Percentiles rank a stretch among this genome's conserved stretches.
phyloP scores from a whole-genome alignment of 2,113 vertebrate species.

The Microcebus lehilahytsara region DNA sequence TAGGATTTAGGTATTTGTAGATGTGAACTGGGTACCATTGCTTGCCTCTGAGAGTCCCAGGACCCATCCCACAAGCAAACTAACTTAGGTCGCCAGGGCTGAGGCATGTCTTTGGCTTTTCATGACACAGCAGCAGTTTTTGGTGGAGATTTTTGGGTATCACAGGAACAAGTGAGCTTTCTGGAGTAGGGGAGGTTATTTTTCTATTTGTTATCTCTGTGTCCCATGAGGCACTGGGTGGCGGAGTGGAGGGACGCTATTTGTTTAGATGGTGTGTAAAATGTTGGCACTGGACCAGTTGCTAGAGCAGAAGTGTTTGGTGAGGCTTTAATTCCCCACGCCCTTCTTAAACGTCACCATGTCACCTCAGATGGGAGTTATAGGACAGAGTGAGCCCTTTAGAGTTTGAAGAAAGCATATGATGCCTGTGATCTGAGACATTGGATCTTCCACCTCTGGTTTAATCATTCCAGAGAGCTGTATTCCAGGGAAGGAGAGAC shows the following conservation, averaged over 20 bases:
- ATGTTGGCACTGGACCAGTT: not conserved
- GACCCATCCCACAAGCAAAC: not conserved
- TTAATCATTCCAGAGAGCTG: not conserved
- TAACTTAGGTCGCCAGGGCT: not conserved
- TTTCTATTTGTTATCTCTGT: not conserved
- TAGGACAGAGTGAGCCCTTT: not conserved
- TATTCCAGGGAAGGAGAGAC: not conserved
- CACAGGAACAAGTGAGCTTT: not conserved
- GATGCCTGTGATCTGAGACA: not conserved
- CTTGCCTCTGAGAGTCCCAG: not conserved
- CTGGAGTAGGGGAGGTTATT: not conserved
- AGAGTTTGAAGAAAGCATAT: not conserved
- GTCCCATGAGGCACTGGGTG: not conserved
- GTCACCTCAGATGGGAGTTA: not conserved
- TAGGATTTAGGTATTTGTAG: not conserved
- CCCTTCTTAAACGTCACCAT: not conserved
- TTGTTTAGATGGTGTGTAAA: not conserved
- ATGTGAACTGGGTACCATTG: not conserved
- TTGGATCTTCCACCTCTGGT: not conserved
- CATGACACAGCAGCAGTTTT: not conserved
- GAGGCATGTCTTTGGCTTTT: not conserved
- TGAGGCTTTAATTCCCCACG: not conserved
- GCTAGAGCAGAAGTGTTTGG: not conserved
- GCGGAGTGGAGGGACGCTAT: not conserved
- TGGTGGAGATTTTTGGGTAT: not conserved